Percentiles rank a stretch among this genome's conserved stretches.
Conservation (phyloP, 1,140 invertebrate species). For the Drosophila asahinai region DNA sequence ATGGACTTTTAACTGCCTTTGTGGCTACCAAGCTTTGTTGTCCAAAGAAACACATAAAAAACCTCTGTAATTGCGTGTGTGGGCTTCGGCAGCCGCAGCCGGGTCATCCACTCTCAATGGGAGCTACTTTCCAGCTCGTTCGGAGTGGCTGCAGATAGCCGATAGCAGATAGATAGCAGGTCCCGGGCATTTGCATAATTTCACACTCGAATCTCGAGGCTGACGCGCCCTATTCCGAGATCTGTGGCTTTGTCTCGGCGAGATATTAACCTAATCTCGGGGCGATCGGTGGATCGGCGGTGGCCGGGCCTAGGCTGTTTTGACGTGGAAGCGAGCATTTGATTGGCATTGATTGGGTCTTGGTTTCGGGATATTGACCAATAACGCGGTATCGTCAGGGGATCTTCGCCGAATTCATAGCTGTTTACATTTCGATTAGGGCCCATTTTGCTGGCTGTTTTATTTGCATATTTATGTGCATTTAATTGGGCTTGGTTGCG, state of each 20-base stretch:
- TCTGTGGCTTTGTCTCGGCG: conserved; percentile 34
- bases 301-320: conserved; percentile 46
- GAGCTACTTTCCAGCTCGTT: conserved; percentile 42
- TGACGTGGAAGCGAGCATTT: conserved; percentile 70
- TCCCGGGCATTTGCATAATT: conserved; percentile 71
- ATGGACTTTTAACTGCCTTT: conserved; percentile 80
- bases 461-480: conserved; percentile 81
- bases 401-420: conserved; percentile 62
- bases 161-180: conserved; percentile 49
- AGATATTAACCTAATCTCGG: conserved; percentile 40
- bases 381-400: conserved; percentile 36
- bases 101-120: conserved; percentile 18
- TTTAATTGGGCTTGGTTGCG: conserved; percentile 77
- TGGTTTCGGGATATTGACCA: conserved; percentile 48
- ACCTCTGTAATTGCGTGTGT: conserved; percentile 62
- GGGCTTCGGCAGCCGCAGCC: conserved; percentile 21
- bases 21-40: conserved; percentile 75
- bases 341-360: conserved; percentile 74
- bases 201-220: conserved; percentile 62
- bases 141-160: conserved; percentile 7
- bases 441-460: conserved; percentile 48
- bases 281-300: conserved; percentile 20
- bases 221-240: conserved; percentile 47
- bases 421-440: conserved; percentile 81
- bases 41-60: conserved; percentile 56